Evolutionary conservation across 1,140 invertebrate species (phyloP).

Genomic region (Helicoverpa zea): DNA sequence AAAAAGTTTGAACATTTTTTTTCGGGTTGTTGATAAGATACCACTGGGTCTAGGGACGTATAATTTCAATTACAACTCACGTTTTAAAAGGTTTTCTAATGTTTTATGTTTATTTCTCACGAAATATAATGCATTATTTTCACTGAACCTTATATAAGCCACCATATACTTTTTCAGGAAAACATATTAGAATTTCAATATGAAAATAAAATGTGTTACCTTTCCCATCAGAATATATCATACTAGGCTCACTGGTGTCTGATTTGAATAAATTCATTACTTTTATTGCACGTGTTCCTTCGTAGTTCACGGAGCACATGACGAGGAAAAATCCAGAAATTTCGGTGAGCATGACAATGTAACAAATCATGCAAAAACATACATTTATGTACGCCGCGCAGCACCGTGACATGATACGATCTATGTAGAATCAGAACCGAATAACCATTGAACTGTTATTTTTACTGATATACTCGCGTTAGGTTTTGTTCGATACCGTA

Average conservation of each 20-base stretch:
- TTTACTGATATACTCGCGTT: constrained; percentile 36
- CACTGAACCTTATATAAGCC: no score
- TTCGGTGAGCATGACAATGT: constrained; percentile 7
- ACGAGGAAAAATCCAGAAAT: background rate
- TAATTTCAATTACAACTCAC: no score
- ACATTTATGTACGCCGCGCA: background rate
- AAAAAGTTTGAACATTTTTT: constrained; percentile 21
- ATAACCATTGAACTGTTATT: constrained; percentile 39
- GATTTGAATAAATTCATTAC: constrained; percentile 27
- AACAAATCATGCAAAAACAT: constrained; percentile 30
- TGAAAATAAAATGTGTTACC: no score
- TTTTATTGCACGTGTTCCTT: constrained; percentile 1
- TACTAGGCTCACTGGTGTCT: background rate
- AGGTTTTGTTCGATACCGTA: constrained; percentile 37
- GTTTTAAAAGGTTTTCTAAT: no score
- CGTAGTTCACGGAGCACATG: background rate
- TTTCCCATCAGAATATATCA: no score
- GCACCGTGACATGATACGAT: constrained; percentile 5
- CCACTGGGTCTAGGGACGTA: no score
- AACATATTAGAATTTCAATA: no score
- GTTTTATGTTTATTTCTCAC: no score
- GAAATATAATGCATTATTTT: no score
- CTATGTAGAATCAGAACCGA: constrained; percentile 7
- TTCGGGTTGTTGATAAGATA: constrained; percentile 11
- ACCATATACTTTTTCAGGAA: no score